Evolutionary conservation across 1,140 invertebrate species (phyloP), one percentile per base, ranked within the genome.

Genomic region (Trypoxylus dichotomus): DNA sequence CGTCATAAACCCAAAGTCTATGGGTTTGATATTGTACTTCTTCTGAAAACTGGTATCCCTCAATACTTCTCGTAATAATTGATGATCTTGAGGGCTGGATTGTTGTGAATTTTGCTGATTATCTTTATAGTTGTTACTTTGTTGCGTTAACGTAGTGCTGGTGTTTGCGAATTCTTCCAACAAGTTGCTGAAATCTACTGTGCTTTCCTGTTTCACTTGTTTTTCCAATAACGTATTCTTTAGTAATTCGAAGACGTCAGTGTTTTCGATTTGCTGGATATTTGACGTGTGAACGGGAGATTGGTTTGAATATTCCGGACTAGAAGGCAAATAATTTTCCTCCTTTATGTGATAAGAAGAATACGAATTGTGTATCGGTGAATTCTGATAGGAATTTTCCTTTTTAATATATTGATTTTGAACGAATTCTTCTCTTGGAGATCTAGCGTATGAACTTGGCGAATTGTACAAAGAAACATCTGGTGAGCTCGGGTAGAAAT

Each of bases 11-110:
- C 89, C 89, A 78, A 93, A 88, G 82, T 92, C 91, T 58, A 95
- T 88, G 0, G 94, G 93, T 86, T 91, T 91, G 78, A 95, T 88
- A 84, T 95, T 95, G 83, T 93, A 92, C 81, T 93, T 92, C 84
- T 91, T 92, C 85, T 95, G 94, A 84, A 95, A 95, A 74, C 92
- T 92, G 0, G 93, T 95, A 82, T 96, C 94, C 83, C 93, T 90
- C 19, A 96, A 85, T 71, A 93, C 94, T 83, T 95, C 93, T 21
- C 94, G 87, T n/a, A 96, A 85, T 29, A 95, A 86, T 80, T 93
- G 91, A 85, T 96, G 93, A 84, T 94, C 93, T 82, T 90, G 88
- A 63, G 89, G 89, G 37, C 81, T 82, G 3, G 77, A 63, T 73
- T 78, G 60, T 47, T 75, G 60, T 13, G 60, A 68, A 68, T 68